Conservation (phyloP, 2,113 vertebrate species). For the Cynoglossus semilaevis region DNA sequence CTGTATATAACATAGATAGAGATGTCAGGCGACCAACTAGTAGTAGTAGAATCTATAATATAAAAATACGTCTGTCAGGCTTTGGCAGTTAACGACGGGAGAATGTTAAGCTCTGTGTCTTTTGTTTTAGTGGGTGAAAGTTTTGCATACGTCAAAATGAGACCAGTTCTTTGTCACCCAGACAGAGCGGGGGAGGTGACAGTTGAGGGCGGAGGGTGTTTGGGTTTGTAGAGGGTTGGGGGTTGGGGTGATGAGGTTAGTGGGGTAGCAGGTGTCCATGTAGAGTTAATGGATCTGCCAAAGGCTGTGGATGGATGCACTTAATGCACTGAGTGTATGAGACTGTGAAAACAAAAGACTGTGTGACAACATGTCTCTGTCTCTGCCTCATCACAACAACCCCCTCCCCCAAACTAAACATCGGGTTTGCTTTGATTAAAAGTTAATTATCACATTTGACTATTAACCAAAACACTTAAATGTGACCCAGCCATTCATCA, state of each 20-base stretch:
- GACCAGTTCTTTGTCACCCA: conserved; percentile 40
- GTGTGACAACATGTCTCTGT: background rate
- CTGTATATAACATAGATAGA: conserved; percentile 59
- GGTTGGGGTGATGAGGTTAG: conserved; percentile 48
- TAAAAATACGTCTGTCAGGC: no score
- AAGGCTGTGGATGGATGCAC: conserved; percentile 28
- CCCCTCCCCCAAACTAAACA: no score
- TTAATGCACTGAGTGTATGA: conserved; percentile 24
- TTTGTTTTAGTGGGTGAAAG: conserved; percentile 7
- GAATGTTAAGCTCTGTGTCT: background rate
- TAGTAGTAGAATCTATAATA: no score
- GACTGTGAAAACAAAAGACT: background rate
- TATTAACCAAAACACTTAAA: conserved; percentile 13
- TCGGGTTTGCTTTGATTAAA: background rate
- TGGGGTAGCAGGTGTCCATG: conserved; percentile 68
- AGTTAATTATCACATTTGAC: conserved; percentile 4
- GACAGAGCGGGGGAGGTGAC: conserved; percentile 29
- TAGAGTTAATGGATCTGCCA: conserved; percentile 49
- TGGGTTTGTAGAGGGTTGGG: conserved; percentile 15
- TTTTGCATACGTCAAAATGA: conserved; percentile 3
- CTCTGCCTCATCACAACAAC: no score
- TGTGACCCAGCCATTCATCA: conserved; percentile 1
- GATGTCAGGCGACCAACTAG: no score
- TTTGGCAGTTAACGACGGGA: conserved; percentile 6
- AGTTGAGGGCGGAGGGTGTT: background rate